Conservation (phyloP, 2,888 invertebrate genomes). For the Callimorpha dominula region DNA sequence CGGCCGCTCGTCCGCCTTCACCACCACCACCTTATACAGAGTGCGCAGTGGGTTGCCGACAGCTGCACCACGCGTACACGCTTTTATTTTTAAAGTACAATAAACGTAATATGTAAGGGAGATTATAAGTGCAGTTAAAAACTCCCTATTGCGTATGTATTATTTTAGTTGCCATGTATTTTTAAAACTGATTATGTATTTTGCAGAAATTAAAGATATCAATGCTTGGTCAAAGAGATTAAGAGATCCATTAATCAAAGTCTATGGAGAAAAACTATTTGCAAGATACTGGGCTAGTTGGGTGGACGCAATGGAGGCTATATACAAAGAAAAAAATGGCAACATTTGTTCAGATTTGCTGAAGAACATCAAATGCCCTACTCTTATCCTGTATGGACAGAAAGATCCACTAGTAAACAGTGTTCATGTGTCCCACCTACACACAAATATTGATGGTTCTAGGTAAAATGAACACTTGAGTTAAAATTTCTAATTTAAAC, state of each 20-base stretch:
- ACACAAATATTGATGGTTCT: slow-evolving; percentile 88
- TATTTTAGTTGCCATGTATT: neutral
- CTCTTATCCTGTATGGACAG: slow-evolving; percentile 93
- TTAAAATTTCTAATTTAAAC: neutral
- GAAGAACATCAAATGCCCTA: slow-evolving; percentile 90
- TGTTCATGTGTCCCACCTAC: slow-evolving; percentile 91
- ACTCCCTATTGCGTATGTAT: no score
- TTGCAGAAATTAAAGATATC: slow-evolving; percentile 89
- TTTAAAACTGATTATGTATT: neutral
- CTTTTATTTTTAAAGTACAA: no score
- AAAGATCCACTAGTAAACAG: slow-evolving; percentile 92
- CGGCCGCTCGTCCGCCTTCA: no score
- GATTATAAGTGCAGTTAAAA: no score
- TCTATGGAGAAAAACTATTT: slow-evolving; percentile 92
- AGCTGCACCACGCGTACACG: no score
- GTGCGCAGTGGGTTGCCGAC: no score
- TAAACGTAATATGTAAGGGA: no score
- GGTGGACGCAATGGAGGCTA: slow-evolving; percentile 88
- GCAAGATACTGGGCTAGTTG: slow-evolving; percentile 90
- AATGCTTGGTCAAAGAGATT: slow-evolving; percentile 93
- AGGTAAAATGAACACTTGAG: slow-evolving; percentile 76
- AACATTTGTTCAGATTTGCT: slow-evolving; percentile 90
- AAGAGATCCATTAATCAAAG: slow-evolving; percentile 89
- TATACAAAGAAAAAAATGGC: slow-evolving; percentile 88
- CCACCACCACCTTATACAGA: no score